Conservation (phyloP, 2,888 invertebrate genomes). For the Argyresthia albistria region DNA sequence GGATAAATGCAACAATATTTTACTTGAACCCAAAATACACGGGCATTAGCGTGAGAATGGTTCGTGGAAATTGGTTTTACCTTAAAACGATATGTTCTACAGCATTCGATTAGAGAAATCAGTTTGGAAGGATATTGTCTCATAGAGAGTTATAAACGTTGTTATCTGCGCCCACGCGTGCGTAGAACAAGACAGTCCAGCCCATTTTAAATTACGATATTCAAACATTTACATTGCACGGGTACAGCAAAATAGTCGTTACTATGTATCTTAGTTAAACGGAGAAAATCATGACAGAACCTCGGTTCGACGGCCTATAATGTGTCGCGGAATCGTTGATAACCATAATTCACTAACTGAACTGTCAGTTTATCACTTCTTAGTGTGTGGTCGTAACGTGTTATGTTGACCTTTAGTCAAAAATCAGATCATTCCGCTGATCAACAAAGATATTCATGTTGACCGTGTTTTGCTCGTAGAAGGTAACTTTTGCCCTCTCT, state of each 20-base stretch:
- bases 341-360: no score
- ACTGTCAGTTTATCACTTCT: no score
- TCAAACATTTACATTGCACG: no score
- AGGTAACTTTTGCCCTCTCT: slow-evolving; percentile 30
- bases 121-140: background rate
- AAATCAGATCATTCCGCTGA: no score
- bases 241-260: no score
- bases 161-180: background rate
- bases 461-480: slow-evolving; percentile 19
- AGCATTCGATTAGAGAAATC: background rate
- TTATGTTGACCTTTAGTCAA: no score
- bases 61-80: slow-evolving; percentile 1
- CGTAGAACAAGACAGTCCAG: background rate
- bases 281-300: no score
- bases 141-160: background rate
- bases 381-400: no score
- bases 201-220: no score
- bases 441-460: slow-evolving; percentile 10
- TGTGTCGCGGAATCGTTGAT: no score
- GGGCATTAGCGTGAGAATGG: slow-evolving; percentile 2
- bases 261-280: no score
- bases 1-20: slow-evolving; percentile 13
- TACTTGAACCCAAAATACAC: background rate
- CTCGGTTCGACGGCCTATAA: no score
- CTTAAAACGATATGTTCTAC: background rate